phyloP scores from a whole-genome alignment of 2,113 vertebrate species.

The Chunga burmeisteri region DNA sequence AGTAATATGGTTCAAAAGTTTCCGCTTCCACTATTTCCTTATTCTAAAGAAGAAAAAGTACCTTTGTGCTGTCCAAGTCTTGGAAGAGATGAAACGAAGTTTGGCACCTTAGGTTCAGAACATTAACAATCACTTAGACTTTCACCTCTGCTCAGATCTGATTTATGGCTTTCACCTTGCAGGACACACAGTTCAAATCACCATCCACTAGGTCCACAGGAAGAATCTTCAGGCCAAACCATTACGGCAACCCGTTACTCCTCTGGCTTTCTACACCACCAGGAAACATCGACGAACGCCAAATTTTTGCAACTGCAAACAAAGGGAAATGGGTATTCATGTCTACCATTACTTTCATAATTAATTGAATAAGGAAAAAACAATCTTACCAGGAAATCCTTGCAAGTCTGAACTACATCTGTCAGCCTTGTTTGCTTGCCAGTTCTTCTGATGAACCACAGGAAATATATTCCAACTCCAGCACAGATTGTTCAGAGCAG shows the following conservation, averaged over 20 bases:
- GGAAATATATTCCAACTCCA: conserved; percentile 35
- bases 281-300: not conserved
- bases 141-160: not conserved
- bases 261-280: not conserved
- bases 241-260: not conserved
- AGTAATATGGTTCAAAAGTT: conserved; percentile 5
- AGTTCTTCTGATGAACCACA: conserved; percentile 47
- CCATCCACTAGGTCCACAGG: not conserved
- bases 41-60: not conserved
- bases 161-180: not conserved
- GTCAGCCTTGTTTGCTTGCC: conserved; percentile 34
- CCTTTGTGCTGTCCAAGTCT: not conserved
- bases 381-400: conserved; percentile 64
- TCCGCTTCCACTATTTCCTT: not conserved
- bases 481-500: conserved; percentile 47
- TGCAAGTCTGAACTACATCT: conserved; percentile 32
- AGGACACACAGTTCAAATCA: not conserved
- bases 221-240: conserved; percentile 7
- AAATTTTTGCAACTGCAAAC: conserved; percentile 5
- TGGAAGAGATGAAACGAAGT: not conserved
- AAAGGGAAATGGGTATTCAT: conserved; percentile 38
- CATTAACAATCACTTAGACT: not conserved
- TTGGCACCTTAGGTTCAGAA: not conserved
- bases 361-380: conserved; percentile 13
- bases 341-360: not conserved